Conservation (phyloP, 2,797 vertebrate genomes). For the Pseudochirops cupreus region DNA sequence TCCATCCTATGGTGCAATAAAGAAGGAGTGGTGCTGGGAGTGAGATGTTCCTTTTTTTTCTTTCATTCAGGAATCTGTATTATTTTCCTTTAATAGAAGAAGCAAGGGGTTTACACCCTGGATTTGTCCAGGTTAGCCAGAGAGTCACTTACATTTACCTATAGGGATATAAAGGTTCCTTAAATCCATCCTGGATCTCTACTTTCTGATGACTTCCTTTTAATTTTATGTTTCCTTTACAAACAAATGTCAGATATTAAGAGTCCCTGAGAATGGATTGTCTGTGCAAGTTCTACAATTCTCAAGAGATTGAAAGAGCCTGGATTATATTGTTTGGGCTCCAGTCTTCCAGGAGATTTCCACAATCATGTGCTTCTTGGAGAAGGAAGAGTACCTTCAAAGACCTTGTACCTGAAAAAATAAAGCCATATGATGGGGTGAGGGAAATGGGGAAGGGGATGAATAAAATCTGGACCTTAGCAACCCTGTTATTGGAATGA, state of each 20-base stretch:
- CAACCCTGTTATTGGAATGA: neutral
- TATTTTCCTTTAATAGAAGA: neutral
- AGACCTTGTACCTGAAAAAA: neutral
- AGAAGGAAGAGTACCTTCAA: neutral
- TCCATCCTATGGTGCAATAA: neutral
- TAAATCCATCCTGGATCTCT: neutral
- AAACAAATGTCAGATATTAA: neutral
- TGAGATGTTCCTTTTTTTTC: neutral
- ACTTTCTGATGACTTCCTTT: neutral
- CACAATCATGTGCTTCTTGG: neutral
- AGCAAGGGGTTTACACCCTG: neutral
- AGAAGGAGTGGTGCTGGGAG: neutral
- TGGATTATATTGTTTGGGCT: neutral
- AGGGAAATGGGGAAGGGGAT: neutral
- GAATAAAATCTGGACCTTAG: neutral
- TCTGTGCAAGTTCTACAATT: neutral
- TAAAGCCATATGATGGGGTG: neutral
- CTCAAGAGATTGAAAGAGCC: neutral
- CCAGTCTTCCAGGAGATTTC: neutral
- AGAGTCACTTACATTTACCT: neutral
- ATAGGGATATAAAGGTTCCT: neutral
- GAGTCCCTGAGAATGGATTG: neutral
- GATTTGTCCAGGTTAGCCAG: neutral
- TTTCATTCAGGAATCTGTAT: neutral
- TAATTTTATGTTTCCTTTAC: neutral